Conservation (phyloP, 2,797 vertebrate genomes). For the Pyrocephalus nanus region DNA sequence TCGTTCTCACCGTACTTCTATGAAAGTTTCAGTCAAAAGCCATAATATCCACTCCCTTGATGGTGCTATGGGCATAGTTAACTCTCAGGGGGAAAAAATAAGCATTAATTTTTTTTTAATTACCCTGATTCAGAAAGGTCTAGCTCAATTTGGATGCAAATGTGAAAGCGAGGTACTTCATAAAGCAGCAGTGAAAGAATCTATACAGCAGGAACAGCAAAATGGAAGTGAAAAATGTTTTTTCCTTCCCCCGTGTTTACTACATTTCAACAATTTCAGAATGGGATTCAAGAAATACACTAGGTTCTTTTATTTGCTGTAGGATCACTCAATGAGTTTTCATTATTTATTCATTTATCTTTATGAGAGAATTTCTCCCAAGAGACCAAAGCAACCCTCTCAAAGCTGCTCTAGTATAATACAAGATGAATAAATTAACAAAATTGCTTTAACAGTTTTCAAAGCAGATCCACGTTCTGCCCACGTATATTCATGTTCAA, state of each 20-base stretch:
- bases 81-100: neutral
- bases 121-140: neutral
- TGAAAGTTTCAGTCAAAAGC: neutral
- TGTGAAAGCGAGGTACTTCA: neutral
- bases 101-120: neutral
- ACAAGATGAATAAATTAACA: conserved; percentile 24
- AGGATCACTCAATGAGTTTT: conserved; percentile 3
- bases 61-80: neutral
- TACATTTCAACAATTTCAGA: neutral
- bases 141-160: neutral
- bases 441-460: neutral
- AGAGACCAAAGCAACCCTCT: neutral
- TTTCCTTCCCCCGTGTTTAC: neutral
- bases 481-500: rapidly evolving
- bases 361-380: neutral
- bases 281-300: neutral
- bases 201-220: neutral
- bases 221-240: neutral
- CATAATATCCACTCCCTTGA: neutral
- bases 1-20: neutral
- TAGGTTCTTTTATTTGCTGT: neutral
- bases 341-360: conserved; percentile 19
- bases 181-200: neutral
- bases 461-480: neutral
- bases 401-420: neutral